Base-by-base conservation (phyloP, 64 coral and sea anemone genomes). In the Trachythela sp. region DNA sequence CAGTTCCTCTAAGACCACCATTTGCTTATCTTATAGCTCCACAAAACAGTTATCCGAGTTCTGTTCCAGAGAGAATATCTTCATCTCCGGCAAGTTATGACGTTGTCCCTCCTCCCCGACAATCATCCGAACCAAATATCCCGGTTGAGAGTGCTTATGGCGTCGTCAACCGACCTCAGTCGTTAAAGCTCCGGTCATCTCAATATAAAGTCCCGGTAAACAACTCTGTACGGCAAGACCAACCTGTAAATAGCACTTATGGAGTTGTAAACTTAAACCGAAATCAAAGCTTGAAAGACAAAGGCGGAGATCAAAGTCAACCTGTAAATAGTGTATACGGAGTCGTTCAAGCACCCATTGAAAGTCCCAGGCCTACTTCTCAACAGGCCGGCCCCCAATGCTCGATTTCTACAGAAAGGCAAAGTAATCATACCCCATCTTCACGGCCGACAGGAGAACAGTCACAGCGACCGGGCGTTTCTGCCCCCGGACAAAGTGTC, bases 311-410 rank as follows among this genome's bases (percentile, higher is more conserved):
- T 31, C 20, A 22, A 22, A 18, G 1, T 18, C 33, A 39, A 15
- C 37, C 75, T 30, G 75, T 80, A 8, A 35, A 80, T 36, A 80
- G 75, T 80, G 18, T 80, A 37, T 80, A 80, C 30, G 75, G 75
- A 17, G 17, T 39, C 0, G 33, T 80, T 35, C 75, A 36, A 35
- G 15, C 31, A 2, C 34, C 75, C 9, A 39, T 17, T 8, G 75
- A 37, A 2, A 22, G 20, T 80, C 1, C 56, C 5, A 26, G 56
- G 56, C 56, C 13, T n/a, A 64, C 56, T 0, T 64, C 56, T 5
- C 18, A 64, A 64, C 56, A 64, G 26, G 30, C 33, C 20, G 75
- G 20, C 10, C 15, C 37, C 4, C 31, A 35, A 2, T 80, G 34
- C 30, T 29, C 75, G 75, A 7, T 80, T 6, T 17, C 31, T 35